Percentiles rank a stretch among this genome's conserved stretches.
These are phyloP conservation scores for Micromys minutus DNA, from an alignment of 2,113 vertebrate species.

Conservation along the genomic window DNA sequence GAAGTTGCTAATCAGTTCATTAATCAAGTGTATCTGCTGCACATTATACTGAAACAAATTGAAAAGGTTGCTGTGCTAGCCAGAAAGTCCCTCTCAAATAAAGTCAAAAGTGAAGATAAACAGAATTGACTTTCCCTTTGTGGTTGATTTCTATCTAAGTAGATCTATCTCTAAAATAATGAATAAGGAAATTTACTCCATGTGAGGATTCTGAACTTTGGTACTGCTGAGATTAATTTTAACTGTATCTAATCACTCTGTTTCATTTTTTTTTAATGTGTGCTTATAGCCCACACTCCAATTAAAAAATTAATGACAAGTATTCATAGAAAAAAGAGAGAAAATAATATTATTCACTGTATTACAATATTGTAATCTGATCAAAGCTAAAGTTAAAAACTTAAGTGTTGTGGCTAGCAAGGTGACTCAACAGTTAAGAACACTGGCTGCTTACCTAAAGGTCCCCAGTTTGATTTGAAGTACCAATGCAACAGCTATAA, in stretches of 20 bases:
- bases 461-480: neutral
- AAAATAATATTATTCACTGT: conserved; percentile 27
- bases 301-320: conserved; percentile 25
- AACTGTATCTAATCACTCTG: conserved; percentile 38
- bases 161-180: conserved; percentile 60
- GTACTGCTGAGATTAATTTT: conserved; percentile 28
- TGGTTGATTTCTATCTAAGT: conserved; percentile 72
- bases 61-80: conserved; percentile 63
- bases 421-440: neutral
- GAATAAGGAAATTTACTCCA: conserved; percentile 19
- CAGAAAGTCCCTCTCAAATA: conserved; percentile 65
- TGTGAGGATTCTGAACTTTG: conserved; percentile 8
- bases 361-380: conserved; percentile 17
- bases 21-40: conserved; percentile 70
- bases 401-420: neutral
- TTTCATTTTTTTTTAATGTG: neutral
- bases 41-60: conserved; percentile 70
- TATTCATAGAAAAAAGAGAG: neutral
- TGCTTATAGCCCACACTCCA: neutral
- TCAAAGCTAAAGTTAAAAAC: conserved; percentile 9
- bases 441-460: neutral
- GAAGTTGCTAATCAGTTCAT: conserved; percentile 75
- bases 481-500: neutral
- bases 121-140: conserved; percentile 72
- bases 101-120: conserved; percentile 77